Conservation (phyloP, 2,888 invertebrate genomes). For the Endotricha flammealis region DNA sequence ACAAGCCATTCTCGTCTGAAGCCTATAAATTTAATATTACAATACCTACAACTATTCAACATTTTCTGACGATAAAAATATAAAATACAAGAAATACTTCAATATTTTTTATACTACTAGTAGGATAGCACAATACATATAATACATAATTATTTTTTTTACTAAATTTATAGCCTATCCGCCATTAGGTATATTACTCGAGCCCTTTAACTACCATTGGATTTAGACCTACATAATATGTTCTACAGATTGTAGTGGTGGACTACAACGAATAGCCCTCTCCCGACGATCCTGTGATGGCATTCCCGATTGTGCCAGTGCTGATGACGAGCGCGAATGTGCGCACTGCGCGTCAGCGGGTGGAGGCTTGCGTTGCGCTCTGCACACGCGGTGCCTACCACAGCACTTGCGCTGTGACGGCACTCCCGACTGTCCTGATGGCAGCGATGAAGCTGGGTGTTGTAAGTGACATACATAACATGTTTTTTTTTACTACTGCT, state of each 20-base stretch:
- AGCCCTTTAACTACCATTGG: slow-evolving; percentile 1
- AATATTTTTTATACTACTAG: too few species aligned
- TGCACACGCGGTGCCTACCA: slow-evolving; percentile 86
- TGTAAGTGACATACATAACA: slow-evolving; percentile 56
- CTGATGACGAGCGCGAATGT: slow-evolving; percentile 88
- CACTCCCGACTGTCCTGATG: slow-evolving; percentile 89
- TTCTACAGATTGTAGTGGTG: slow-evolving; percentile 82
- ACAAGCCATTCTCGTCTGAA: too few species aligned
- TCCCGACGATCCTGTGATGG: slow-evolving; percentile 91
- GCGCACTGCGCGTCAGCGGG: slow-evolving; percentile 86
- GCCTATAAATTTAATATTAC: too few species aligned
- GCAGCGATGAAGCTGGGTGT: slow-evolving; percentile 91
- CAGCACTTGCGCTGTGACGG: slow-evolving; percentile 87
- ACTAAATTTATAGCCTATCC: too few species aligned
- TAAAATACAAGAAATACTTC: too few species aligned
- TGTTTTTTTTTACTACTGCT: too few species aligned
- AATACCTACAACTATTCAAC: too few species aligned
- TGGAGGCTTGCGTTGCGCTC: slow-evolving; percentile 84
- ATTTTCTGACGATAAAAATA: too few species aligned
- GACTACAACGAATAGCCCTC: slow-evolving; percentile 85
- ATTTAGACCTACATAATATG: not conserved
- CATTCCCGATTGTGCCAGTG: slow-evolving; percentile 89
- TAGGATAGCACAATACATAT: too few species aligned
- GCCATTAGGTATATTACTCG: too few species aligned
- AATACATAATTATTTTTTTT: too few species aligned